These are phyloP conservation scores for Eledone cirrhosa DNA, from an alignment of 2,888 invertebrate genomes.

Conservation along the genomic window DNA sequence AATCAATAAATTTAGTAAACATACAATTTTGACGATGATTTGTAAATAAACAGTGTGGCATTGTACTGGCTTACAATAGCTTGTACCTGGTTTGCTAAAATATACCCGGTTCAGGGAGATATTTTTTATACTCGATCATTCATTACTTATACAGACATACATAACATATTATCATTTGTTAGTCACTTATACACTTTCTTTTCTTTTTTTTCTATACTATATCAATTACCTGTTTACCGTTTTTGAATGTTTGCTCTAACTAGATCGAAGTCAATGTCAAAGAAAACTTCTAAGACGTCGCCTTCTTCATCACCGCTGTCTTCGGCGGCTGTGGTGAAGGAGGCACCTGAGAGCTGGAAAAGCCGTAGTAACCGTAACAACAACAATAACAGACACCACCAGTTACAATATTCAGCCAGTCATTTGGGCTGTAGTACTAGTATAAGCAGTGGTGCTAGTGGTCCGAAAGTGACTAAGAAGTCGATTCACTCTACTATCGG, in stretches of 20 bases:
- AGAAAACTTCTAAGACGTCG: slow-evolving; percentile 2
- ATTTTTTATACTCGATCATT: no score
- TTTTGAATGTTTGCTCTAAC: slow-evolving; percentile 26
- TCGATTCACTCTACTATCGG: background rate
- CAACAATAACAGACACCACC: slow-evolving; percentile 19
- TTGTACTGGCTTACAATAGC: no score
- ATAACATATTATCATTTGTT: no score
- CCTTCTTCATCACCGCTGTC: slow-evolving; percentile 4
- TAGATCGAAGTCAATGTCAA: slow-evolving; percentile 17
- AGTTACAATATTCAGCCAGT: slow-evolving; percentile 24
- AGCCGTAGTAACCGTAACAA: background rate
- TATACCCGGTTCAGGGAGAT: no score
- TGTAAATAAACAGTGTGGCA: no score
- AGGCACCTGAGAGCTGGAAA: slow-evolving; percentile 11
- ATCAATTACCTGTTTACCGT: background rate
- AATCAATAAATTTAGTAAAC: no score
- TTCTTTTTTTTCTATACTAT: background rate
- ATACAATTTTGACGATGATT: no score
- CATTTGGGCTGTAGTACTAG: slow-evolving; percentile 18
- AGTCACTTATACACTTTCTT: background rate
- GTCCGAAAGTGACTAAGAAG: slow-evolving; percentile 15
- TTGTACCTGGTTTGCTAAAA: no score
- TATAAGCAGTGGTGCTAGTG: slow-evolving; percentile 19
- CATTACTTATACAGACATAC: no score
- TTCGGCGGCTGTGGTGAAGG: background rate